These are phyloP conservation scores for Copsychus sechellarum DNA, from an alignment of 2,113 vertebrate species.

Conservation along the genomic window DNA sequence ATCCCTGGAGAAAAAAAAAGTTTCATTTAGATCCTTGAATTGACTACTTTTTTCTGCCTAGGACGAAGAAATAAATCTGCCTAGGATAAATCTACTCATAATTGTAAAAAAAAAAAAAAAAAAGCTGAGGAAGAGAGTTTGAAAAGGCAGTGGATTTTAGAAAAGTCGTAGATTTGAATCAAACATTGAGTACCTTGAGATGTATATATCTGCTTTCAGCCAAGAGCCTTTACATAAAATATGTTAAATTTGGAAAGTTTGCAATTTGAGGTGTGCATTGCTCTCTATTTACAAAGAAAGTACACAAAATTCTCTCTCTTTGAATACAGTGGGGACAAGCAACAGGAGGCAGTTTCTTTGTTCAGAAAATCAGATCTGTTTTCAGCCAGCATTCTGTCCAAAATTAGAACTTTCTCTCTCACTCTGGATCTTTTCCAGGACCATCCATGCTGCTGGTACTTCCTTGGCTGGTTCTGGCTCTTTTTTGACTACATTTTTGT, in stretches of 20 bases:
- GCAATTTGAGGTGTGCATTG: not conserved
- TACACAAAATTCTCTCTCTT: not conserved
- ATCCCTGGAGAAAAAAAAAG: rapidly evolving
- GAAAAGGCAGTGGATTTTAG: not conserved
- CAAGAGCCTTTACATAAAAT: not conserved
- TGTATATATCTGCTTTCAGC: not conserved
- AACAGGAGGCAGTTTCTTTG: slow-evolving; percentile 31
- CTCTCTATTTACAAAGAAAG: not conserved
- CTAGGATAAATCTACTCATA: not conserved
- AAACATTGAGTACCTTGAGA: not conserved
- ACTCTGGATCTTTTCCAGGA: not conserved
- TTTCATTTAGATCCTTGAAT: not conserved
- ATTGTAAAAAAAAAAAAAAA: not conserved
- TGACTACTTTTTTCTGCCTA: not conserved
- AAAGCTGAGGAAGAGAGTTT: not conserved
- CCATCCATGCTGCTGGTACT: not conserved
- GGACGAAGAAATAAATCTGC: not conserved
- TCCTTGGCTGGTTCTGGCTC: not conserved
- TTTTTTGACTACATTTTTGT: not conserved
- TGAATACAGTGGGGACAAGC: not conserved
- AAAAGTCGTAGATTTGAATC: not conserved
- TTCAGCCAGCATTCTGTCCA: slow-evolving; percentile 1
- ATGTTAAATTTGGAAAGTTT: not conserved
- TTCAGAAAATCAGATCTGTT: slow-evolving; percentile 7
- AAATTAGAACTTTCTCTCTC: slow-evolving; percentile 15